A percentile compares a stretch with the other conserved stretches of the same genome.
phyloP scores from a whole-genome alignment of 2,888 invertebrate species.

The Tubulanus polymorphus region DNA sequence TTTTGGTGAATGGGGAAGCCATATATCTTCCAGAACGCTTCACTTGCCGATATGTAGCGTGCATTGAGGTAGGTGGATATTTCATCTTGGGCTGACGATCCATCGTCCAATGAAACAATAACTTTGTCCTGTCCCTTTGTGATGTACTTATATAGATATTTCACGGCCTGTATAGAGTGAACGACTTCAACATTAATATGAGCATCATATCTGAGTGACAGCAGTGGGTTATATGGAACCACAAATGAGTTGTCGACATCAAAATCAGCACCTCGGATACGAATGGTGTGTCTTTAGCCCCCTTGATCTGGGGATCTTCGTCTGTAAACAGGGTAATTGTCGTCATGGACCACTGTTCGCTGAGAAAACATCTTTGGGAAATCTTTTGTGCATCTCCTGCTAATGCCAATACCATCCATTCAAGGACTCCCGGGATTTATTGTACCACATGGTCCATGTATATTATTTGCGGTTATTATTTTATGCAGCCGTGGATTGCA shows the following conservation, averaged over 20 bases:
- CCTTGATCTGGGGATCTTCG: conserved; percentile 21
- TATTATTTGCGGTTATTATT: conserved; percentile 22
- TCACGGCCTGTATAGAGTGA: conserved; percentile 36
- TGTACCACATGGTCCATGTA: conserved; percentile 31
- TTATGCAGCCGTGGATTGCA: conserved; percentile 20
- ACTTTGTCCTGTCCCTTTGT: conserved; percentile 41
- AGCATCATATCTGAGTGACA: conserved; percentile 34
- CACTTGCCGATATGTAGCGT: conserved; percentile 42
- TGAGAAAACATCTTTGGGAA: conserved; percentile 34
- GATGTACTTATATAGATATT: conserved; percentile 52
- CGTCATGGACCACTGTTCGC: conserved; percentile 29
- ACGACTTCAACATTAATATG: conserved; percentile 43
- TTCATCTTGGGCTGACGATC: conserved; percentile 22
- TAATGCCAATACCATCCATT: conserved; percentile 38
- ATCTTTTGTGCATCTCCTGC: conserved; percentile 47
- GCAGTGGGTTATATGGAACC: conserved; percentile 21
- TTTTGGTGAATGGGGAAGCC: conserved; percentile 39
- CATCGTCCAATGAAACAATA: not conserved
- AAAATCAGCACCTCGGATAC: not conserved
- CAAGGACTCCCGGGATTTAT: conserved; percentile 24
- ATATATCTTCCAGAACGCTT: conserved; percentile 46
- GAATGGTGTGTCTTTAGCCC: conserved; percentile 1
- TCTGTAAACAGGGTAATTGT: conserved; percentile 47
- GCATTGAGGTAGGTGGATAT: conserved; percentile 37
- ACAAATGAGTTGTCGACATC: conserved; percentile 18